These are phyloP conservation scores for Epinephelus coioides DNA, from an alignment of 2,797 vertebrate genomes.

Conservation along the genomic window DNA sequence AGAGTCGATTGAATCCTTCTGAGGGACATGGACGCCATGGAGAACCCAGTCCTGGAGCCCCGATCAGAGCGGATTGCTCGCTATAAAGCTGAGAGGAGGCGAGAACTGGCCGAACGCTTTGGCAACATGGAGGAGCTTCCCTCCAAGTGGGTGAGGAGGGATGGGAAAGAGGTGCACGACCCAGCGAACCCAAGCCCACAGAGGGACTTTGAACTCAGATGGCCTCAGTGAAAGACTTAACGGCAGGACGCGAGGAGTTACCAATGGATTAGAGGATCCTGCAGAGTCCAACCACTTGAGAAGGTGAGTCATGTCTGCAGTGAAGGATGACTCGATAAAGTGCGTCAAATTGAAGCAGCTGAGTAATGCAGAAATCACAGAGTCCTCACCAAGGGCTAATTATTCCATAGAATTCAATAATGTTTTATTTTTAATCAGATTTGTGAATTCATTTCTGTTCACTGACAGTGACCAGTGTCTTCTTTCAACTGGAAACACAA, in stretches of 20 bases:
- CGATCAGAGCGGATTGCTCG: slow-evolving; percentile 86
- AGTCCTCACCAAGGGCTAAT: not conserved
- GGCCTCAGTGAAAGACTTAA: slow-evolving; percentile 64
- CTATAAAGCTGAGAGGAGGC: slow-evolving; percentile 87
- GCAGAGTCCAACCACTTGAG: slow-evolving; percentile 60
- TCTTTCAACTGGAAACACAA: not conserved
- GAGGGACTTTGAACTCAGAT: slow-evolving; percentile 31
- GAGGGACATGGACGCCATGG: slow-evolving; percentile 73
- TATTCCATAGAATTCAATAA: not conserved
- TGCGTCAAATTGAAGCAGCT: not conserved
- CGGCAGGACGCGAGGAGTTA: slow-evolving; percentile 58
- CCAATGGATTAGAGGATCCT: slow-evolving; percentile 77
- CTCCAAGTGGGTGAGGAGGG: slow-evolving; percentile 81
- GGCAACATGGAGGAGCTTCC: slow-evolving; percentile 81
- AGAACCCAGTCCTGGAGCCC: slow-evolving; percentile 81
- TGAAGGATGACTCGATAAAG: not conserved
- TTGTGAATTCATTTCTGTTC: not conserved
- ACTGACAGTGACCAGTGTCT: not conserved
- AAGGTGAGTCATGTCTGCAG: slow-evolving; percentile 73
- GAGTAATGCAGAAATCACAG: not conserved
- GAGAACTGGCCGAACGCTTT: slow-evolving; percentile 84
- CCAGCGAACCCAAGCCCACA: not conserved
- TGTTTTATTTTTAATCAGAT: not conserved
- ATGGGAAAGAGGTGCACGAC: slow-evolving; percentile 61
- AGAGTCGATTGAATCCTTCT: slow-evolving; percentile 34